Percentiles rank a stretch among this genome's conserved stretches.
Evolutionary conservation across 2,797 vertebrate species (phyloP).

Genomic region (Dryobates pubescens): DNA sequence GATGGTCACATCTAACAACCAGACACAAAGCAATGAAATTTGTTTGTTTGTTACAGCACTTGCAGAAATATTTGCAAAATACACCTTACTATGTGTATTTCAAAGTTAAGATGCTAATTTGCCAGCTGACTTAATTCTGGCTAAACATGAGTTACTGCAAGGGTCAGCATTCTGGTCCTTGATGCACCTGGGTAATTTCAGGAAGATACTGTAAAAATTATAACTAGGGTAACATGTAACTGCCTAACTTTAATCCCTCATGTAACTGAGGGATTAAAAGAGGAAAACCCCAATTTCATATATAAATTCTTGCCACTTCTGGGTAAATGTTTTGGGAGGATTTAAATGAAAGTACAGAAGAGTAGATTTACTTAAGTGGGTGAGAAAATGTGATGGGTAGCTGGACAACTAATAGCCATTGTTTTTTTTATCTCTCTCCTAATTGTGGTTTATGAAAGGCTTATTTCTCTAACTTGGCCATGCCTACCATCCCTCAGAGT

Average conservation of each 20-base stretch:
- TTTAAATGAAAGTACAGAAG: background rate
- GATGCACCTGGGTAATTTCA: background rate
- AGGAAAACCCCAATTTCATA: background rate
- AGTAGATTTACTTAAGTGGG: background rate
- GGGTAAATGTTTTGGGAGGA: background rate
- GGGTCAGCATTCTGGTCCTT: background rate
- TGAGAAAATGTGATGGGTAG: background rate
- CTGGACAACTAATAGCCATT: background rate
- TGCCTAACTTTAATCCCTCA: background rate
- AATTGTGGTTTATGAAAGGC: background rate
- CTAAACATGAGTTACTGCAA: background rate
- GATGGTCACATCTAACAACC: background rate
- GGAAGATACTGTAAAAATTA: background rate
- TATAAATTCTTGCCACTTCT: background rate
- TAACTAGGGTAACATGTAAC: background rate
- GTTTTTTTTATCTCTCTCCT: background rate
- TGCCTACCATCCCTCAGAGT: background rate
- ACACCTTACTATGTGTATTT: background rate
- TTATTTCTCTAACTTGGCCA: background rate
- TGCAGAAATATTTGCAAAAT: background rate
- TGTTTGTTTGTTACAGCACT: background rate
- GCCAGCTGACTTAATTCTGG: background rate
- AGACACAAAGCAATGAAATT: background rate
- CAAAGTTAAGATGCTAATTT: background rate
- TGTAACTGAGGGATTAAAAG: background rate